These are phyloP conservation scores for Scopus umbretta DNA, from an alignment of 2,113 vertebrate species.

Conservation along the genomic window DNA sequence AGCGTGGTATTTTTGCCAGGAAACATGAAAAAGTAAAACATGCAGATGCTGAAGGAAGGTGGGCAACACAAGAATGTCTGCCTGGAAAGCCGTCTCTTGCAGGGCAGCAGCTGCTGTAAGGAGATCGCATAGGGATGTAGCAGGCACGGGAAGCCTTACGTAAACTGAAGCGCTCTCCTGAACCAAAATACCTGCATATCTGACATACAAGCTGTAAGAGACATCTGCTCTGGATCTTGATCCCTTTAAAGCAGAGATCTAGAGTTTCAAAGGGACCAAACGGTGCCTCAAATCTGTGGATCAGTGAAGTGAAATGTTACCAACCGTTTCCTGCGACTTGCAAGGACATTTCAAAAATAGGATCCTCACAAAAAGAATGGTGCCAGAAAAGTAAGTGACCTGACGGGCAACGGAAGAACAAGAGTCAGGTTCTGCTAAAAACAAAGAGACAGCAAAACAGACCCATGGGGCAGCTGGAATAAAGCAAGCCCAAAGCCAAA, in stretches of 20 bases:
- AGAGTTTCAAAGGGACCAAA: not conserved
- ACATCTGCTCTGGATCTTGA: not conserved
- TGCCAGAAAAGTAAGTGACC: not conserved
- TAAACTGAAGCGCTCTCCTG: not conserved
- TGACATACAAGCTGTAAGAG: not conserved
- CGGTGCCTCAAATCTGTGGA: not conserved
- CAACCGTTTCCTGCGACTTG: not conserved
- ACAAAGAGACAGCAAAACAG: not conserved
- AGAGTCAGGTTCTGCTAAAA: not conserved
- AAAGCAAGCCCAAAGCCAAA: not conserved
- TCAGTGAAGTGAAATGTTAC: not conserved
- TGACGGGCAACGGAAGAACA: not conserved
- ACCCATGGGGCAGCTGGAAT: not conserved
- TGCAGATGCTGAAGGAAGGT: not conserved
- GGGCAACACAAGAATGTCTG: not conserved
- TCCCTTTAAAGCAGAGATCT: not conserved
- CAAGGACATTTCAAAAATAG: not conserved
- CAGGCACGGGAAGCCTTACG: not conserved
- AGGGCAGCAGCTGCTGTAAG: not conserved
- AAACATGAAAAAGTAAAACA: not conserved
- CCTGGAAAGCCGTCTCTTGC: not conserved
- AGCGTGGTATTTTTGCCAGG: not conserved
- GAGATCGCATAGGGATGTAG: not conserved
- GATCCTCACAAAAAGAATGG: not conserved
- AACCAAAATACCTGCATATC: not conserved